These are phyloP conservation scores for Platyura marginata DNA, from an alignment of 1,140 invertebrate genomes.

Conservation along the genomic window DNA sequence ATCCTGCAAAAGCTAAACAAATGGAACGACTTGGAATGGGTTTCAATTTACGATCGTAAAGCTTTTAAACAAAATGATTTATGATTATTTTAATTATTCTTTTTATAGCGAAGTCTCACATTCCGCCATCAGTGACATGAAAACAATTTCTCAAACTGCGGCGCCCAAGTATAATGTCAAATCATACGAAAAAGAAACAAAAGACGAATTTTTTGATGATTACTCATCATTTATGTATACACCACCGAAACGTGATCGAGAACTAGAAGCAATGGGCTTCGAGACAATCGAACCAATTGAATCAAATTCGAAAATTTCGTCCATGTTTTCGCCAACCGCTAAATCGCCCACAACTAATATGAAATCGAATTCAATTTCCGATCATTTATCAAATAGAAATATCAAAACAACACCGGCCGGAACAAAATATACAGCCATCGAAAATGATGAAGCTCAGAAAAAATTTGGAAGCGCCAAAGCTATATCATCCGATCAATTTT, in stretches of 20 bases:
- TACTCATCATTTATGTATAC: constrained; percentile 11
- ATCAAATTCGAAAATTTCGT: constrained; percentile 18
- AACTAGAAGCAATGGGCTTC: constrained; percentile 19
- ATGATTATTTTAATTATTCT: constrained; percentile 2
- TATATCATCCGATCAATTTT: constrained; percentile 94
- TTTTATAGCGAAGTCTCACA: constrained; percentile 59
- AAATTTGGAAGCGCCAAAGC: constrained; percentile 94
- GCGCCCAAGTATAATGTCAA: constrained; percentile 15
- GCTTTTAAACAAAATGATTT: neutral
- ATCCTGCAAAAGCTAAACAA: constrained; percentile 79
- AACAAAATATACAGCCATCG: constrained; percentile 2
- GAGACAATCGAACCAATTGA: constrained; percentile 22
- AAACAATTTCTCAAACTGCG: constrained; percentile 71
- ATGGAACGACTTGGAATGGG: constrained; percentile 88
- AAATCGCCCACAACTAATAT: constrained; percentile 4
- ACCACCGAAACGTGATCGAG: neutral
- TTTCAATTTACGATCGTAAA: constrained; percentile 13
- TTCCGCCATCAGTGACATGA: constrained; percentile 85
- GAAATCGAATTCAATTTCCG: constrained; percentile 4
- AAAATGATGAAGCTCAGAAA: constrained; percentile 46
- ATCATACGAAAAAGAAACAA: constrained; percentile 7
- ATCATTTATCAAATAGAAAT: neutral
- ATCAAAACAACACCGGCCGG: constrained; percentile 1
- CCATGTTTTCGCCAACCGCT: constrained; percentile 15
- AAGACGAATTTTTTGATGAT: constrained; percentile 29